Conservation (phyloP, 2,888 invertebrate genomes). For the Galerucella nymphaeae region DNA sequence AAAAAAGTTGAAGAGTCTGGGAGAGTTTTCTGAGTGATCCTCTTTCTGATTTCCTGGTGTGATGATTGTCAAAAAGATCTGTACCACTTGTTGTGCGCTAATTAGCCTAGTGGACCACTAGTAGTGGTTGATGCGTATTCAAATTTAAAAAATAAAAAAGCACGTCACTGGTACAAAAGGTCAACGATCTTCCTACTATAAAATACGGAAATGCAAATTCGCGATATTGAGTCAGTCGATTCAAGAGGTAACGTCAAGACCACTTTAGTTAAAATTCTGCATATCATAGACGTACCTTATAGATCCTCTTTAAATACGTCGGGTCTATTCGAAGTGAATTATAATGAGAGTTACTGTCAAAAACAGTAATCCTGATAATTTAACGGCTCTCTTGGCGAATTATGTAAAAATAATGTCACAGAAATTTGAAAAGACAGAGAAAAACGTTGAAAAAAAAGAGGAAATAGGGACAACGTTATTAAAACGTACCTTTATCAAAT, state of each 20-base stretch:
- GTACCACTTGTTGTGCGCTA: too few species aligned
- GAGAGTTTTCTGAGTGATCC: too few species aligned
- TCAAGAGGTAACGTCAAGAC: constrained; percentile 13
- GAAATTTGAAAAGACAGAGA: too few species aligned
- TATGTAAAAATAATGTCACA: not conserved
- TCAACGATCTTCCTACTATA: constrained; percentile 12
- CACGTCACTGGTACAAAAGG: constrained; percentile 18
- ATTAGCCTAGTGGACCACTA: too few species aligned
- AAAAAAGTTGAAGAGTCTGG: too few species aligned
- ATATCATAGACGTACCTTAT: not conserved
- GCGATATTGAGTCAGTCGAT: not conserved
- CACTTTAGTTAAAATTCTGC: constrained; percentile 3
- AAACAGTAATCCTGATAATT: not conserved
- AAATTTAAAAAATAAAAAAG: not conserved
- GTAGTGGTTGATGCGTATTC: too few species aligned
- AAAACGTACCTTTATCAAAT: too few species aligned
- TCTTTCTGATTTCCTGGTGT: too few species aligned
- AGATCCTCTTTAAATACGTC: not conserved
- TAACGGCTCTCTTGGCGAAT: not conserved
- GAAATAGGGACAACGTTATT: too few species aligned
- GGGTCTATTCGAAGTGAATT: not conserved
- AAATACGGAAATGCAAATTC: constrained; percentile 29
- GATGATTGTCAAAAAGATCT: too few species aligned
- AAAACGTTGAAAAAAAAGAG: too few species aligned
- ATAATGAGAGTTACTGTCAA: not conserved